phyloP scores from a whole-genome alignment of 2,797 vertebrate species.

The Lepus townsendii region DNA sequence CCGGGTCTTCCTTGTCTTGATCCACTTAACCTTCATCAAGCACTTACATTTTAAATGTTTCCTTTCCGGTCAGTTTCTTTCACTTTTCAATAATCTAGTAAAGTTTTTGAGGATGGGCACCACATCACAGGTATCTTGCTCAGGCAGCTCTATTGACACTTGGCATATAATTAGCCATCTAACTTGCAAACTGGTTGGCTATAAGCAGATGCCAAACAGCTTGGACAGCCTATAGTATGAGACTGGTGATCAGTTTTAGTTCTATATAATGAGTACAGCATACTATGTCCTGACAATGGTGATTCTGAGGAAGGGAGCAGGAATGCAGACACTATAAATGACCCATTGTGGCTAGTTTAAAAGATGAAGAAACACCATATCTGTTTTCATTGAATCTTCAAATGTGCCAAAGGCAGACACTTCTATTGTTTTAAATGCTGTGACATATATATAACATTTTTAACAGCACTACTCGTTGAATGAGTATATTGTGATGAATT shows the following conservation, averaged over 20 bases:
- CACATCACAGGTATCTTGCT: not conserved
- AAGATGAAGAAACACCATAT: constrained; percentile 25
- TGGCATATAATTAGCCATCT: not conserved
- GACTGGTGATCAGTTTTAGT: not conserved
- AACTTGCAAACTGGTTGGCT: not conserved
- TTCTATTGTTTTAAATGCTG: constrained; percentile 42
- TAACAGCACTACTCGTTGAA: constrained; percentile 19
- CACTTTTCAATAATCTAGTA: not conserved
- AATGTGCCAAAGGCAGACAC: not conserved
- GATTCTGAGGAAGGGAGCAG: not conserved
- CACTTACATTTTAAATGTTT: not conserved
- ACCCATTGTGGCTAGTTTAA: not conserved
- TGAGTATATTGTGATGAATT: not conserved
- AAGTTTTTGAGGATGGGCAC: not conserved
- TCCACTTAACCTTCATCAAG: not conserved
- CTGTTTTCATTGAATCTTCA: not conserved
- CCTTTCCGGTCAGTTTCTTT: not conserved
- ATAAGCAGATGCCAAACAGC: not conserved
- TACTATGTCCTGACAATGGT: not conserved
- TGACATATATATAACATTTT: constrained; percentile 51
- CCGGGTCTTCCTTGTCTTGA: not conserved
- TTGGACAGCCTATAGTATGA: not conserved
- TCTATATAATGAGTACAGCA: not conserved
- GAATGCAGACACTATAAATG: not conserved
- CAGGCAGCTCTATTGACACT: not conserved